Percentiles rank a stretch among this genome's conserved stretches.
phyloP scores from a whole-genome alignment of 1,140 invertebrate species.

The Daktulosphaira vitifoliae region DNA sequence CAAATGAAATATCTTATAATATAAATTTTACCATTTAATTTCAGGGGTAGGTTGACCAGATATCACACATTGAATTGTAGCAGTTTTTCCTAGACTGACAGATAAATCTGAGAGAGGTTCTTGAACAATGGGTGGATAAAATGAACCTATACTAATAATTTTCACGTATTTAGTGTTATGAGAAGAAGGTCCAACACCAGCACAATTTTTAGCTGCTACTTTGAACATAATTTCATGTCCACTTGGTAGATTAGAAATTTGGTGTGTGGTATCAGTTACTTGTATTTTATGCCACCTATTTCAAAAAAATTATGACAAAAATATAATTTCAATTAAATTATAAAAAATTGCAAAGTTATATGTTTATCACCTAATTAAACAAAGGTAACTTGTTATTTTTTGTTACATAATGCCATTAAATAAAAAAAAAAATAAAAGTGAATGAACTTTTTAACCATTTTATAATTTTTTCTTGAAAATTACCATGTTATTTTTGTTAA shows the following conservation, averaged over 20 bases:
- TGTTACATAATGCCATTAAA: too few species aligned
- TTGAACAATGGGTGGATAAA: conserved; percentile 53
- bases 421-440: too few species aligned
- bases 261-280: conserved; percentile 55
- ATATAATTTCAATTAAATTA: background rate
- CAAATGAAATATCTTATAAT: too few species aligned
- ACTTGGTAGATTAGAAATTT: conserved; percentile 56
- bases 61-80: conserved; percentile 64
- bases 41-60: conserved; percentile 75
- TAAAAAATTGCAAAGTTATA: too few species aligned
- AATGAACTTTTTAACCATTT: too few species aligned
- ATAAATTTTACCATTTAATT: conserved; percentile 78
- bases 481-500: too few species aligned
- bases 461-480: too few species aligned
- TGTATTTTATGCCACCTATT: conserved; percentile 57
- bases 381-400: too few species aligned
- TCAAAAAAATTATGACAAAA: background rate
- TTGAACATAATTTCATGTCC: conserved; percentile 66
- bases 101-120: conserved; percentile 55
- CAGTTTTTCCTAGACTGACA: conserved; percentile 50
- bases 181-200: conserved; percentile 56
- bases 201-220: conserved; percentile 65
- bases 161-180: conserved; percentile 50
- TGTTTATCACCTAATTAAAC: too few species aligned
- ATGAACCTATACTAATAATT: conserved; percentile 46